Evolutionary conservation across 2,888 invertebrate species (phyloP), one percentile per base, ranked within the genome.

Genomic region (Stegophylla sp.): DNA sequence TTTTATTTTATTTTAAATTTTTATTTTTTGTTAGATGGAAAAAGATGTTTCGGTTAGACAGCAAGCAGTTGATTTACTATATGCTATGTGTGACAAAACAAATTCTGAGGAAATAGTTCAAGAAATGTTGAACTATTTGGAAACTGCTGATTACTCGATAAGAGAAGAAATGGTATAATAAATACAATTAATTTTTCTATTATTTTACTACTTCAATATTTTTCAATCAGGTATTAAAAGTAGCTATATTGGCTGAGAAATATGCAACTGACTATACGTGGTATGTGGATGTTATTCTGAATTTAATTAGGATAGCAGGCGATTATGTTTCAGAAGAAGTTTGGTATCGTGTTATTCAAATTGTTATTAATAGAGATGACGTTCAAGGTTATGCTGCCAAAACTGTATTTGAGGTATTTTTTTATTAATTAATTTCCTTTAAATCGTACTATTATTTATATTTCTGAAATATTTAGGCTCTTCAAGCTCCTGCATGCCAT

Each of bases 301-400:
- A 99, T 89, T 90, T 99, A 83, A 99, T 99, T 85, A 92, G 98
- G 88, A 97, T 99, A 88, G 99, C 99, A 85, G 99, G 99, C 82
- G 99, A 99, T 87, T 99, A 98, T 88, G 99, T 99, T 41, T 97
- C 97, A 82, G 99, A 99, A 88, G 99, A 99, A 89, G 98, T 98
- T 53, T 99, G 99, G 99, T 99, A 98, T 88, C 91, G 99, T 87
- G 98, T 99, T 77, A 98, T 99, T 85, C 97, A 99, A 89, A 99
- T 99, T 86, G 98, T 99, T 51, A 98, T 99, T 84, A 99, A 99
- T 87, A 91, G 98, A 85, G 98, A 99, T 87, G 99, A 99, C 88
- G 98, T 99, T 1, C 99, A 99, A 88, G 98, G 97, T 26, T 99
- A 99, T 89, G 98, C 99, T 82, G 98, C 98, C 72, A 99, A 99